Evolutionary conservation across 2,113 vertebrate genomes (phyloP), one percentile per base, ranked within the genome.

Genomic region (Cyanistes caeruleus): DNA sequence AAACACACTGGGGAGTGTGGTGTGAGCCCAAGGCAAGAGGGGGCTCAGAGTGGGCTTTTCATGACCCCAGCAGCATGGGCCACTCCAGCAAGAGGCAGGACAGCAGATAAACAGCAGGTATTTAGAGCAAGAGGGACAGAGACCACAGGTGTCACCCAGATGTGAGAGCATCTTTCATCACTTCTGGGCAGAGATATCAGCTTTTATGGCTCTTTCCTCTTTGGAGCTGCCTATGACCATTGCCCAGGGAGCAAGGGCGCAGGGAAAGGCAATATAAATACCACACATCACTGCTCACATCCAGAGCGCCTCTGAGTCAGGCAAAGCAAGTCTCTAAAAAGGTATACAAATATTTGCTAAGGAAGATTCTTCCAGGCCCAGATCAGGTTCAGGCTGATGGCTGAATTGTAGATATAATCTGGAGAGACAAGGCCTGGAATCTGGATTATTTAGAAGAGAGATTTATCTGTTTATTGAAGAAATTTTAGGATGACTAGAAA

Each of bases 81-180:
- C n/a, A 41, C 94, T 95, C 46, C 46, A 84, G 56, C 9, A 19
- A 89, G 74, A 14, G 56, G 53, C 69, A 33, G 72, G 53, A 69
- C 63, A 28, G 43, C 13, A 87, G 94, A 73, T 41, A 58, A 96
- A 97, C 92, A 89, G 96, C 95, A 94, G 92, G 96, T 93, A 96
- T 97, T 96, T 37, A 94, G 97, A 94, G 94, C 90, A 92, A 95
- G 95, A 88, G 46, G 92, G 83, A 76, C 55, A 81, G 72, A 80
- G 94, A 97, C 65, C 97, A 98, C 98, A 98, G 98, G 91, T 98
- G 98, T 96, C 94, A 96, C 95, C 96, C 98, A 98, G 98, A 98
- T 98, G 97, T 72, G 91, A 82, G 43, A 20, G 33, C 44, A 59
- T 44, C 63, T 24, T 41, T 80, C 67, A 49, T 18, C 67, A 41